Base-by-base conservation (phyloP, 1,140 invertebrate genomes). In the Heliconius melpomene region DNA sequence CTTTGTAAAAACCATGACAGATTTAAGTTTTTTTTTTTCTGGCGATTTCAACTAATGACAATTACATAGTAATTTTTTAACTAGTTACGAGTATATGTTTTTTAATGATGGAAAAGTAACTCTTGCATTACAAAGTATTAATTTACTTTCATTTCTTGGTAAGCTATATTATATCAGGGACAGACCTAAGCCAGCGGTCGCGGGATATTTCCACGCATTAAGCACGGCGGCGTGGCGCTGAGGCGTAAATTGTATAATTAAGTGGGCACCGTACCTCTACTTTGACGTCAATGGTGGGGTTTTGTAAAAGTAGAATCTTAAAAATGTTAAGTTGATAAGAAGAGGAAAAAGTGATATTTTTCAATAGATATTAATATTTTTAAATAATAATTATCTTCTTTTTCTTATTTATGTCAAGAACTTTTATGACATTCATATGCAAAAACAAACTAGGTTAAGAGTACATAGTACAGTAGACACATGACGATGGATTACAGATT, bases 191-290 rank as follows among this genome's bases (percentile, higher is more conserved):
- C 36, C 32, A 46, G 60, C 36, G 78, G 52, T 36, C 29, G 70
- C 32, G 79, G 83, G 72, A 81, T 82, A 80, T 82, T 83, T 84
- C 81, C 77, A 79, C 74, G 79, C 77, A 77, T 82, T 79, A 75
- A 83, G 82, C 75, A 78, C 78, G 81, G 78, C 84, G 84, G 75
- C 77, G 60, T 66, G 60, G 26, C 60, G 60, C 60, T 66, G 60
- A 66, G 73, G 82, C 83, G 84, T 88, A 86, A 87, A 87, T 86
- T 87, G 83, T 83, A 82, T 86, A 88, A 87, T 89, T 88, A 86
- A 90, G 86, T 86, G 81, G 79, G 71, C 60, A 75, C 72, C 71
- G 78, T 46, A 46, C 40, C 50, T 52, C 16, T 73, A 85, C 81
- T 84, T 79, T 89, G 86, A 88, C 87, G 88, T 88, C 83, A 79